Conservation (phyloP, 2,888 invertebrate species). For the Lycaena phlaeas region DNA sequence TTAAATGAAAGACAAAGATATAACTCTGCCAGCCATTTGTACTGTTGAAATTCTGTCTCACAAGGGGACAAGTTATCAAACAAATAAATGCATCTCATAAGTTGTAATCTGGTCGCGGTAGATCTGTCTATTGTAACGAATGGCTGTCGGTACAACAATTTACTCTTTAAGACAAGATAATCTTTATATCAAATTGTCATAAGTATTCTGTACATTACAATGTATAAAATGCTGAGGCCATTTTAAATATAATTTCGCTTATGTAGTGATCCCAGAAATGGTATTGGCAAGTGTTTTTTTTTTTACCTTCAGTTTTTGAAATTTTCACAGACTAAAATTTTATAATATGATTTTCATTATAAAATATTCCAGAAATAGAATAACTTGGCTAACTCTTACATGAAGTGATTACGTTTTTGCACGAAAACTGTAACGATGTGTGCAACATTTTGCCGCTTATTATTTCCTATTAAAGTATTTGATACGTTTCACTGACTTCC, state of each 20-base stretch:
- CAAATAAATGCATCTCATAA: conserved; percentile 16
- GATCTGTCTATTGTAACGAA: conserved; percentile 9
- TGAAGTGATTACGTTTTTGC: too few species aligned
- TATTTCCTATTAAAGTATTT: conserved; percentile 4
- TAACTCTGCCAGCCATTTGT: conserved; percentile 12
- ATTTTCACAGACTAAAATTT: too few species aligned
- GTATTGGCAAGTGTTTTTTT: too few species aligned
- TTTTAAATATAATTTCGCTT: too few species aligned
- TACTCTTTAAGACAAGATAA: too few species aligned
- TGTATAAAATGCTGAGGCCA: too few species aligned
- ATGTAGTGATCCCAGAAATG: too few species aligned
- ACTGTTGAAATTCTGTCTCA: conserved; percentile 8
- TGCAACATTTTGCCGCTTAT: neutral
- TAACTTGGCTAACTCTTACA: too few species aligned
- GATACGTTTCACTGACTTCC: neutral
- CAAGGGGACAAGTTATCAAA: conserved; percentile 11
- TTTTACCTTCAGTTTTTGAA: too few species aligned
- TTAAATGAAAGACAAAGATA: conserved; percentile 12
- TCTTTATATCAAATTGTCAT: too few species aligned
- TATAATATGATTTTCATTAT: too few species aligned
- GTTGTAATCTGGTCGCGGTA: conserved; percentile 11
- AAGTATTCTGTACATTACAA: neutral
- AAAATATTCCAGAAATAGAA: too few species aligned
- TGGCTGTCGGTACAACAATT: neutral
- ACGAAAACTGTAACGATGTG: neutral